Evolutionary conservation across 2,888 invertebrate genomes (phyloP).

Genomic region (Stenotaenia linearis): DNA sequence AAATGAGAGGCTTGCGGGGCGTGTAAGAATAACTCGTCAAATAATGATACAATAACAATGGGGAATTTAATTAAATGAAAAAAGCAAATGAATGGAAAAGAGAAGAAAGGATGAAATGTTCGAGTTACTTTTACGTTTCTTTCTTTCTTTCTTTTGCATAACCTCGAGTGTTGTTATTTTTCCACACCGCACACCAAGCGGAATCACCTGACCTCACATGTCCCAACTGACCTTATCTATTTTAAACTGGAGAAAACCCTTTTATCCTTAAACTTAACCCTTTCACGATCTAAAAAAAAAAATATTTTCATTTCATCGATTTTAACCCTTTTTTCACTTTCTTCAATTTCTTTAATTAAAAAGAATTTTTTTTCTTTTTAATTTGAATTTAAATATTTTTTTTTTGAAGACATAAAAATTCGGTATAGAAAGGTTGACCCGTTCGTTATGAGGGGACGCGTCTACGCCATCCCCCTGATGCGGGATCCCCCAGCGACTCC

Average conservation of each 20-base stretch:
- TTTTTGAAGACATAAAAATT: no score
- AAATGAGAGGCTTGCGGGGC: not conserved
- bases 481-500: not conserved
- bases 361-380: not conserved
- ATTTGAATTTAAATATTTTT: no score
- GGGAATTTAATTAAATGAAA: not conserved
- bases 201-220: not conserved
- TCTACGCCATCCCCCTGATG: not conserved
- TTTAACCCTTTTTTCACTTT: no score
- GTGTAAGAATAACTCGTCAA: not conserved
- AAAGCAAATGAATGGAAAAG: not conserved
- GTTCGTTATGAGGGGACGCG: not conserved
- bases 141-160: not conserved
- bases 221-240: not conserved
- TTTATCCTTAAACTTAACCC: not conserved
- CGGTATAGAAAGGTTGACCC: not conserved
- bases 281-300: not conserved
- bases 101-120: not conserved
- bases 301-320: no score
- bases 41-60: no score
- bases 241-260: not conserved
- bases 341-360: not conserved
- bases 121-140: not conserved
- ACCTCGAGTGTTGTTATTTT: not conserved
- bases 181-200: not conserved